Evolutionary conservation across 2,888 invertebrate genomes (phyloP), one percentile per base, ranked within the genome.

Genomic region (Camptogramma bilineatum): DNA sequence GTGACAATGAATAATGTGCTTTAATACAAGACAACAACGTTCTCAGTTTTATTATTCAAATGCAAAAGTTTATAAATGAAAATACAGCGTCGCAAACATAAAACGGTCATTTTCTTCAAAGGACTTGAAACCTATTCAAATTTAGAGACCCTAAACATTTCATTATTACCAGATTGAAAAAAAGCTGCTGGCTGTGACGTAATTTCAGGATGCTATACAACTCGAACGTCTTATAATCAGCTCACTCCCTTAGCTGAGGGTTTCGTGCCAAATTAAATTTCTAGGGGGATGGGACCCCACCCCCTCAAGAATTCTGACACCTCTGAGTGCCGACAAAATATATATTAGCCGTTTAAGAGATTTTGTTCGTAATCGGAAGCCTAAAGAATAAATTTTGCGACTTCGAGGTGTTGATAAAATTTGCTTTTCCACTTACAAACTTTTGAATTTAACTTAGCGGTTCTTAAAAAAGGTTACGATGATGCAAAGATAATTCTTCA

Each of bases 331-430:
- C 66, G 61, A 56, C 70, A 67, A 71, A 73, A 72, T 70, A 72
- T 72, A 70, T 73, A 73, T 70, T 72, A 71, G 69, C 66, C 67
- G 63, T 62, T 73, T 69, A 67, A 60, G 60, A 59, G 60, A 68
- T 66, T 67, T 63, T 61, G 52, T 62, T 62, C 39, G 64, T 60
- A 69, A 69, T 66, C 59, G 54, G 69, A 68, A 69, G 56, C 61
- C 16, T 19, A 18, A 58, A 59, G 52, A 57, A 59, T 60, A 64
- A 56, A 53, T 66, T 62, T 51, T 62, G 53, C 17, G 51, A 60
- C 24, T 28, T 52, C 46, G 51, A 47, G 42, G 46, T 58, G 31
- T 51, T 51, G 34, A 55, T 58, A 57, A 4, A 50, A 57, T 28
- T 42, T 16, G 44, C 17, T 21, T 48, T 55, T 16, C 17, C 28